Conservation (phyloP, 2,797 vertebrate genomes). For the Liasis olivaceus region DNA sequence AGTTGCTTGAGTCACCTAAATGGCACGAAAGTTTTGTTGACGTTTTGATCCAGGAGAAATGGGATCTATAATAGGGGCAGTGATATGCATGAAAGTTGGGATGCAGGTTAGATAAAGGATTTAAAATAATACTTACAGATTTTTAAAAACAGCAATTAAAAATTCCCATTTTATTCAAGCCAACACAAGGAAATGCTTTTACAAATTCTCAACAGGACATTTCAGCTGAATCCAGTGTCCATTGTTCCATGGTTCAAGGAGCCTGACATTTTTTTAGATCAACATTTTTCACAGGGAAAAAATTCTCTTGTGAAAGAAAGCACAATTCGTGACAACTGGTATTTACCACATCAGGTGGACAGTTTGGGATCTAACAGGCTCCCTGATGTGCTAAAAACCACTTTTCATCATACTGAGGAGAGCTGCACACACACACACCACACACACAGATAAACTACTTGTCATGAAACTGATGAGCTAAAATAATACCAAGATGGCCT, state of each 20-base stretch:
- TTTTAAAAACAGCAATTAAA: background rate
- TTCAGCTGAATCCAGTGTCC: background rate
- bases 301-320: background rate
- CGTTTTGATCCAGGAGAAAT: background rate
- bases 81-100: background rate
- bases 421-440: background rate
- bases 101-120: background rate
- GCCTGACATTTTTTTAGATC: background rate
- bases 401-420: background rate
- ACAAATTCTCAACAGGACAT: background rate
- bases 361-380: slow-evolving; percentile 21
- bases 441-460: background rate
- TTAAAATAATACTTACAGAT: background rate
- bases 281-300: background rate
- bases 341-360: slow-evolving; percentile 31
- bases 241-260: background rate
- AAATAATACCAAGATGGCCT: slow-evolving; percentile 4
- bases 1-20: background rate
- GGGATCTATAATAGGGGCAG: background rate
- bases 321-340: slow-evolving; percentile 15
- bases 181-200: background rate
- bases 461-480: slow-evolving; percentile 1
- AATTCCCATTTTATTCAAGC: background rate
- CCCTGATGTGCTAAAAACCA: slow-evolving; percentile 14
- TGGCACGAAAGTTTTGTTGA: background rate